Evolutionary conservation across 2,888 invertebrate genomes (phyloP), one percentile per base, ranked within the genome.

Genomic region (Noctua janthe): DNA sequence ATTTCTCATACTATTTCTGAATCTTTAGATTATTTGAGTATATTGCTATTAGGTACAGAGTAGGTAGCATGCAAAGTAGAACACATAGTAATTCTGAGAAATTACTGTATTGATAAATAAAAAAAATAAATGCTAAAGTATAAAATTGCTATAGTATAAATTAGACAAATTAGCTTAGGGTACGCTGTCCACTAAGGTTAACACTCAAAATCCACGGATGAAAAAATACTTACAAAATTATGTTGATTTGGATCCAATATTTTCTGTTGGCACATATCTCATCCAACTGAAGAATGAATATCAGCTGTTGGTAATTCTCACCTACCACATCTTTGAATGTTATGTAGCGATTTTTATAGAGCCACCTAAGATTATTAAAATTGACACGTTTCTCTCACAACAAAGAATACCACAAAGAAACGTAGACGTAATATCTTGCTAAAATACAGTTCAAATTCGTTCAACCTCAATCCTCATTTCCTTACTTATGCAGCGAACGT

Each of bases 401-500:
- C 20, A 1, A n/a, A 47, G 13, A 56, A 84, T 23, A 47, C 17
- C 7, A 47, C 73, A 70, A 59, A 62, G 39, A 39, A 83, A 71
- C 6, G 10, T 66, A 64, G 23, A 62, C 59, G 49, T 43, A 67
- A 67, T 67, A 59, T 7, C 29, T n/a, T n/a, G 5, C 29, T 15
- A n/a, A 49, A 13, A 20, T 72, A 74, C 39, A 43, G 64, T 72
- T 74, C 23, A 78, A 70, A 82, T 49, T 82, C 70, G 6, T 67
- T 82, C 51, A 78, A 23, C 39, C 17, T 10, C n/a, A 6, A 20
- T 39, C 15, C 29, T 74, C 23, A 54, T 74, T 54, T 70, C 17
- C 71, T 86, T 76, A 85, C 56, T 74, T 79, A 86, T 79, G 79
- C 83, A 80, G 64, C 29, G 39, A 76, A 66, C 76, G 80, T 73